A percentile compares a stretch with the other conserved stretches of the same genome.
phyloP scores from a whole-genome alignment of 2,888 invertebrate genomes.

The Sinodicranocentrus sp. region DNA sequence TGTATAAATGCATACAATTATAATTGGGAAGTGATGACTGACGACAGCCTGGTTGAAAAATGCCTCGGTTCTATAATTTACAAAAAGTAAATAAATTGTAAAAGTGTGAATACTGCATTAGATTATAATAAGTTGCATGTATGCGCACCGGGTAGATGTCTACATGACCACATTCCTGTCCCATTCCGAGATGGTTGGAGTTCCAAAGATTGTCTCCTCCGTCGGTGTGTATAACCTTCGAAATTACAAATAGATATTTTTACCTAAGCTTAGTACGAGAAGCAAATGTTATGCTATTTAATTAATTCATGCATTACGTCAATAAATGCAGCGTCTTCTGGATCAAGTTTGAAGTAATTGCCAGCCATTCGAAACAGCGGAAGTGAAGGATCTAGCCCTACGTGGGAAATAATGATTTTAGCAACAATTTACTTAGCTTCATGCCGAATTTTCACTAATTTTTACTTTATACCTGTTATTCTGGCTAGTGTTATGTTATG shows the following conservation, averaged over 20 bases:
- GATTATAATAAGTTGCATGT: not conserved
- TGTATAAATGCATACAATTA: slow-evolving; percentile 37
- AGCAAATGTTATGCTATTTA: not conserved
- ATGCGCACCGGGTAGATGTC: slow-evolving; percentile 60
- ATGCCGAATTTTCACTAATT: not conserved
- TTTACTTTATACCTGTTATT: slow-evolving; percentile 69
- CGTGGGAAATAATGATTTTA: not conserved
- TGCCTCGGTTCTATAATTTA: slow-evolving; percentile 59
- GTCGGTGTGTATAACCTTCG: slow-evolving; percentile 50
- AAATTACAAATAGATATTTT: too few species aligned
- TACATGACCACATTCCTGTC: slow-evolving; percentile 59
- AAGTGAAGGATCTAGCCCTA: slow-evolving; percentile 69
- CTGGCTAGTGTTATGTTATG: slow-evolving; percentile 49
- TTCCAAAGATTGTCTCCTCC: slow-evolving; percentile 71
- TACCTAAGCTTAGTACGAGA: too few species aligned
- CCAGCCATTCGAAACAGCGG: slow-evolving; percentile 69
- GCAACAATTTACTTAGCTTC: not conserved
- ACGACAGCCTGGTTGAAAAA: slow-evolving; percentile 72
- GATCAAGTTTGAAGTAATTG: slow-evolving; percentile 63
- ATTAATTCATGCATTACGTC: slow-evolving; percentile 48
- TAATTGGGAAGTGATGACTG: slow-evolving; percentile 60
- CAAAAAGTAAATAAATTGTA: not conserved
- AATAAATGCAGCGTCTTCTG: slow-evolving; percentile 62
- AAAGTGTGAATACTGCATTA: not conserved
- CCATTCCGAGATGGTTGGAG: slow-evolving; percentile 71